These are phyloP conservation scores for Spilarctia lutea DNA, from an alignment of 2,888 invertebrate species.

Conservation along the genomic window DNA sequence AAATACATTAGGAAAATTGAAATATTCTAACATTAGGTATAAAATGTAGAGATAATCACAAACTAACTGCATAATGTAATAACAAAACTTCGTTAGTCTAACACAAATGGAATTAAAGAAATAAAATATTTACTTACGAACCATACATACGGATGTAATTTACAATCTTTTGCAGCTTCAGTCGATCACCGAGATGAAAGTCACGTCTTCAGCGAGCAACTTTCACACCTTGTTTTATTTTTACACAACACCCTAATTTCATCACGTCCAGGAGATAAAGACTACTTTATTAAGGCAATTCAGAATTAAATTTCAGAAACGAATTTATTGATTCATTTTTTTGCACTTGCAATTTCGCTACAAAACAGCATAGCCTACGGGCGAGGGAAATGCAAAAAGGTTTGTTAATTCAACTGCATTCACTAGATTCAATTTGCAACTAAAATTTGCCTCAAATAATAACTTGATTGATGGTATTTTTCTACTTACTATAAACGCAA, in stretches of 20 bases:
- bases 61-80: background rate
- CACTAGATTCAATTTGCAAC: slow-evolving; percentile 31
- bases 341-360: slow-evolving; percentile 46
- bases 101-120: background rate
- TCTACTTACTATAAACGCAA: slow-evolving; percentile 33
- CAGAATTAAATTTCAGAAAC: slow-evolving; percentile 28
- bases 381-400: slow-evolving; percentile 31
- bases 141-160: background rate
- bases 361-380: slow-evolving; percentile 22
- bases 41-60: background rate
- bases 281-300: slow-evolving; percentile 55
- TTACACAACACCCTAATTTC: slow-evolving; percentile 49
- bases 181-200: slow-evolving; percentile 44
- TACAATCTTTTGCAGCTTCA: slow-evolving; percentile 19
- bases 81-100: background rate
- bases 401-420: slow-evolving; percentile 41
- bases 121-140: background rate
- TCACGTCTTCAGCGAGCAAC: slow-evolving; percentile 53
- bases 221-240: slow-evolving; percentile 57
- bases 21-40: background rate
- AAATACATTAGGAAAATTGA: background rate
- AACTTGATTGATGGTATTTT: slow-evolving; percentile 42
- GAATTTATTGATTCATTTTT: slow-evolving; percentile 29
- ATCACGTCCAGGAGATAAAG: slow-evolving; percentile 57
- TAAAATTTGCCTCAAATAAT: slow-evolving; percentile 39